Conservation (phyloP, 2,888 invertebrate species). For the Cyrtodaria siliqua region DNA sequence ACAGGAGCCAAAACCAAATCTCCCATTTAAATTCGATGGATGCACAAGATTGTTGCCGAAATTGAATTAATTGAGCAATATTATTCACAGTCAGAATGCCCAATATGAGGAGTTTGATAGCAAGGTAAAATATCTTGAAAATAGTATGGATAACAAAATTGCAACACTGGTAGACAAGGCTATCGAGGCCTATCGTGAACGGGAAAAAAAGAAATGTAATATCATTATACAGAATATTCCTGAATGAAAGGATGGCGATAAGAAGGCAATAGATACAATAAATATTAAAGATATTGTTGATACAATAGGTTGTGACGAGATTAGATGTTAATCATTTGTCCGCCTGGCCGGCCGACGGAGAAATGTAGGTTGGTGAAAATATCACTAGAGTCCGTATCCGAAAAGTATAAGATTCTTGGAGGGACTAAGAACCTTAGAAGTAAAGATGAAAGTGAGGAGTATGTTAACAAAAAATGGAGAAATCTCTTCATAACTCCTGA, state of each 20-base stretch:
- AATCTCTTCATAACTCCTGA: conserved; percentile 26
- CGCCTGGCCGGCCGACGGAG: not conserved
- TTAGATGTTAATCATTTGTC: not conserved
- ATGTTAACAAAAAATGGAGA: conserved; percentile 4
- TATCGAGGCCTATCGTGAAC: conserved; percentile 14
- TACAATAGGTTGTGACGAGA: not conserved
- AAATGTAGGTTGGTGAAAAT: conserved; percentile 9
- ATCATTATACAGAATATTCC: conserved; percentile 30
- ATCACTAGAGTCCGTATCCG: not conserved
- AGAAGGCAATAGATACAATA: not conserved
- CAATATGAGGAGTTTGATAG: conserved; percentile 10
- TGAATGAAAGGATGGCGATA: not conserved
- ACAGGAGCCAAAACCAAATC: too few relatives aligned
- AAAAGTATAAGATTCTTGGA: conserved; percentile 10
- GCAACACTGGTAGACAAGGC: conserved; percentile 15
- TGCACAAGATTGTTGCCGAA: conserved; percentile 17
- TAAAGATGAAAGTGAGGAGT: conserved; percentile 4
- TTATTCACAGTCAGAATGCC: not conserved
- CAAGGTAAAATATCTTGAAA: not conserved
- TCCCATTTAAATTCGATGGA: too few relatives aligned
- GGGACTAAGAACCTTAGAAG: conserved; percentile 3
- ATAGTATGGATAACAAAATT: not conserved
- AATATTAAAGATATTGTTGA: not conserved
- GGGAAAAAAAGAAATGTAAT: conserved; percentile 29
- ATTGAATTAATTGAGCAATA: conserved; percentile 6